Evolutionary conservation across 2,888 invertebrate genomes (phyloP), one percentile per base, ranked within the genome.

Genomic region (Lumbricus terrestris): DNA sequence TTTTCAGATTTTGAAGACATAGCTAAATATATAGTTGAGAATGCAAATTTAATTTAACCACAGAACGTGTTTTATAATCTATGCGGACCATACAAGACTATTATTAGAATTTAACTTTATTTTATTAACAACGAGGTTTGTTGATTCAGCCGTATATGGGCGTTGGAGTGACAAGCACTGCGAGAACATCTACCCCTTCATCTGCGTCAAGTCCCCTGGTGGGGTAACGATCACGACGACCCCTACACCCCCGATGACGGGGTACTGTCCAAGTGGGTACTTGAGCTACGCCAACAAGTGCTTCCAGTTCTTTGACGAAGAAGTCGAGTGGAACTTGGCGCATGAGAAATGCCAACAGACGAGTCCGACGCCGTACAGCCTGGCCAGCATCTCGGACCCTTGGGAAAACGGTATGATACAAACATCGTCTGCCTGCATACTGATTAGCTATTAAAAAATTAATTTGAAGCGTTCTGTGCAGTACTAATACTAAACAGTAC

Each of bases 121-220:
- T n/a, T 69, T 47, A 23, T 69, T 15, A 8, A 8, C n/a, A n/a
- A 8, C 18, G n/a, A 20, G 18, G 15, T 20, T 69, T 69, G 69
- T 69, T 69, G n/a, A n/a, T n/a, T 69, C 69, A 69, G 69, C 69
- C 69, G 8, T 69, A 69, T 69, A 8, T 69, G 69, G 69, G 13
- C 13, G 2, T 69, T 94, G 94, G 94, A 92, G 92, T 89, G 93
- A 93, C 90, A 91, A 90, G 2, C 93, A 93, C 90, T 94, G 94
- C 89, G 90, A 91, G 33, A 88, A 35, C 1, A 90, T 91, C 85
- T 90, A 91, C 37, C 93, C 93, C 0, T 94, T 92, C 90, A 91
- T 94, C 1, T 94, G 94, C 91, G 92, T 93, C 89, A 92, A 92
- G 38, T 88, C 82, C 4, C 83, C 91, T 16, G 92, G 92, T 6